Conservation (phyloP, 2,888 invertebrate genomes). For the Ormyrus nitidulus region DNA sequence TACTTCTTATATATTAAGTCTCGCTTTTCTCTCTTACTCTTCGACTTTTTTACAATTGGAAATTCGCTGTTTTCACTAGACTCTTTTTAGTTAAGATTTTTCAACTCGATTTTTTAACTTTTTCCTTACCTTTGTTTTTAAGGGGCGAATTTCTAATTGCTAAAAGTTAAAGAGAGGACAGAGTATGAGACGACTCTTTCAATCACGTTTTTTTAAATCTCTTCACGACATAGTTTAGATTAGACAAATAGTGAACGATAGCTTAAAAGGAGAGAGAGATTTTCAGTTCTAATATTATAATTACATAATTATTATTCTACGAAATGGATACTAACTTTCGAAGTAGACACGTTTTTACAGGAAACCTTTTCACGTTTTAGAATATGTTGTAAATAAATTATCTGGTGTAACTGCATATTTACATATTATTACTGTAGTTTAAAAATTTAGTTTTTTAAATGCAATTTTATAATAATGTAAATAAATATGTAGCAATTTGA, state of each 20-base stretch:
- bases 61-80: constrained; percentile 16
- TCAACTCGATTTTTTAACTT: not conserved
- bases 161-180: constrained; percentile 7
- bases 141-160: constrained; percentile 19
- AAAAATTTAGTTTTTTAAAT: not conserved
- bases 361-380: not conserved
- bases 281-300: not conserved
- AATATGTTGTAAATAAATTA: not conserved
- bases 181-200: constrained; percentile 16
- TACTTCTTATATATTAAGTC: constrained; percentile 20
- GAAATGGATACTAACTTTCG: too few relatives aligned
- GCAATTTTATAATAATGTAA: not conserved
- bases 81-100: not conserved
- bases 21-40: constrained; percentile 23
- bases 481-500: not conserved
- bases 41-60: not conserved
- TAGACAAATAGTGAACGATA: constrained; percentile 22
- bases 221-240: constrained; percentile 31
- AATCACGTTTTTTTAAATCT: constrained; percentile 18
- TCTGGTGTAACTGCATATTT: not conserved
- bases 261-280: constrained; percentile 28
- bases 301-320: not conserved
- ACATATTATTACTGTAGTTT: not conserved
- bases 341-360: too few relatives aligned
- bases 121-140: not conserved